Conservation (phyloP, 2,888 invertebrate genomes). For the Buathra laborator region DNA sequence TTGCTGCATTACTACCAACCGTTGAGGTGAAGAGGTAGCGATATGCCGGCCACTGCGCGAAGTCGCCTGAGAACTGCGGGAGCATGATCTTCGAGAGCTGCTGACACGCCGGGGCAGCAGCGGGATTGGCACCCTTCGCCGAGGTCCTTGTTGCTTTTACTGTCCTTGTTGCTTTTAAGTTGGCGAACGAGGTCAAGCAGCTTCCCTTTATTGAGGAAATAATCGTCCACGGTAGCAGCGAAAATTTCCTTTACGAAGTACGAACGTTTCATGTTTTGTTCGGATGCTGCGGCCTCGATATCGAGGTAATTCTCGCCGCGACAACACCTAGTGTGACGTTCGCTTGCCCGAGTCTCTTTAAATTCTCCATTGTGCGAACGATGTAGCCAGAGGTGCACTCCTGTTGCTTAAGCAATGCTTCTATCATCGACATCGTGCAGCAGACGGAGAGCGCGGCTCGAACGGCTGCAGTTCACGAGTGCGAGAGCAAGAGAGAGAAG, state of each 20-base stretch:
- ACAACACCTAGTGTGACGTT: not conserved
- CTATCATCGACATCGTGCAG: too few relatives aligned
- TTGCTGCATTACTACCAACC: conserved; percentile 14
- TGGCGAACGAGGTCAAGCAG: not conserved
- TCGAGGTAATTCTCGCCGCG: not conserved
- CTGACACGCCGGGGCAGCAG: not conserved
- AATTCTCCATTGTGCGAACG: not conserved
- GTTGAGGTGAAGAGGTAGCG: conserved; percentile 66
- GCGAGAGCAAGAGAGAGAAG: too few relatives aligned
- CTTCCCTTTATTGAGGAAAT: not conserved
- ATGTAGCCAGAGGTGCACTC: not conserved
- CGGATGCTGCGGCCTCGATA: not conserved
- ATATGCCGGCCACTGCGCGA: conserved; percentile 67
- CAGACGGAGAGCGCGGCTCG: not conserved
- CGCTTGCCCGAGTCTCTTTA: not conserved
- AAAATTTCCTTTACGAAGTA: not conserved
- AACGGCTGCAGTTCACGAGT: too few relatives aligned
- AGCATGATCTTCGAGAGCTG: conserved; percentile 60
- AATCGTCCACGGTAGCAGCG: not conserved
- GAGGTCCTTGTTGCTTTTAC: too few relatives aligned
- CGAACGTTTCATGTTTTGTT: not conserved
- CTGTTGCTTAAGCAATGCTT: not conserved
- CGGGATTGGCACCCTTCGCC: not conserved
- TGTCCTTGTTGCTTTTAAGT: not conserved
- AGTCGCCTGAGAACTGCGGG: conserved; percentile 66